Conservation (phyloP, 2,797 vertebrate species). For the Gymnopithys bicolor region DNA sequence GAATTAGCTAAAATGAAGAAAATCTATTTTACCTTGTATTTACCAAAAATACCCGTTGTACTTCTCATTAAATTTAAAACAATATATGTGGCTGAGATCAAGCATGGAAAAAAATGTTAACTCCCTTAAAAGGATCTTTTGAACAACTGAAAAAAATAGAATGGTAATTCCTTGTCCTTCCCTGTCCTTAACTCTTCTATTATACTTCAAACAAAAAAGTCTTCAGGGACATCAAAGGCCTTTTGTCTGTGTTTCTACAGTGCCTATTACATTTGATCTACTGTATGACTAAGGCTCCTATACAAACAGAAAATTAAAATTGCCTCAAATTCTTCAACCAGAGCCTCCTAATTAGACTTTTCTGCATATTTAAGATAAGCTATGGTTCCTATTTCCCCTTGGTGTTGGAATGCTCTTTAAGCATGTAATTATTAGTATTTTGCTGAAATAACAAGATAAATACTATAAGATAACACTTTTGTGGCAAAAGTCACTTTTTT, state of each 20-base stretch:
- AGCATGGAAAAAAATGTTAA: neutral
- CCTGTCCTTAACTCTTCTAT: neutral
- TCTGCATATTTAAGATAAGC: neutral
- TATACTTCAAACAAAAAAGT: neutral
- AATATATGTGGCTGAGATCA: neutral
- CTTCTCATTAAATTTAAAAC: neutral
- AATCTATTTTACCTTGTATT: neutral
- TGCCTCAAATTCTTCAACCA: neutral
- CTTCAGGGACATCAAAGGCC: neutral
- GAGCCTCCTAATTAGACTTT: neutral
- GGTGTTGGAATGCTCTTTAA: neutral
- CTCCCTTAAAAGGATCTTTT: neutral
- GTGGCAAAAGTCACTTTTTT: neutral
- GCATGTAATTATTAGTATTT: neutral
- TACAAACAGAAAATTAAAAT: constrained; percentile 24
- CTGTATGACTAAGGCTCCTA: neutral
- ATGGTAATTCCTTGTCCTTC: neutral
- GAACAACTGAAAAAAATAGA: neutral
- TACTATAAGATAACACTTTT: neutral
- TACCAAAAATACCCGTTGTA: neutral
- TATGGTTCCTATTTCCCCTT: neutral
- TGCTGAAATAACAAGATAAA: neutral
- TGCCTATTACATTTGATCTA: neutral
- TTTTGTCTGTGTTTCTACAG: neutral
- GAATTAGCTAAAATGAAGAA: neutral